A percentile compares a stretch with the other conserved stretches of the same genome.
phyloP scores from a whole-genome alignment of 2,113 vertebrate genomes.

The Malurus elegans region DNA sequence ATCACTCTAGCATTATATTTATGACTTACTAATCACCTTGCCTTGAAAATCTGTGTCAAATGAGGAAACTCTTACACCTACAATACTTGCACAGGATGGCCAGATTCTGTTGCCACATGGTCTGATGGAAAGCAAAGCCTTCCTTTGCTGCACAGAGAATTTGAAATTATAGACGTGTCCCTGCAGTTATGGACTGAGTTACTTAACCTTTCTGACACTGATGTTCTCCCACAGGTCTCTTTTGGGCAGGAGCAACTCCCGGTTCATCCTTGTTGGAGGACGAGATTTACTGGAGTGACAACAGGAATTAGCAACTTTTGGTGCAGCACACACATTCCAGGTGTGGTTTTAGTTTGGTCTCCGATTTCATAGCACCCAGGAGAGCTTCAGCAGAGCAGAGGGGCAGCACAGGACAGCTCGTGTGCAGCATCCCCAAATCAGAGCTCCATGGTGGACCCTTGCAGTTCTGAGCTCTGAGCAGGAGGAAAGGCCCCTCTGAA shows the following conservation, averaged over 20 bases:
- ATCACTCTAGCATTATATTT: slow-evolving; percentile 31
- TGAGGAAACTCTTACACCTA: not conserved
- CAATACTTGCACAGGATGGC: not conserved
- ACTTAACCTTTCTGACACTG: slow-evolving; percentile 40
- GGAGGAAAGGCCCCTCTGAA: not conserved
- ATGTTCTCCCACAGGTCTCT: slow-evolving; percentile 2
- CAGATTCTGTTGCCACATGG: not conserved
- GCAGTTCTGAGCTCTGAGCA: not conserved
- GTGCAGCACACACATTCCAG: not conserved
- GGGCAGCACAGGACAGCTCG: not conserved
- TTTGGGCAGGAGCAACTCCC: not conserved
- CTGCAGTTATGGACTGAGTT: slow-evolving; percentile 42
- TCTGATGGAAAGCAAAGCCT: not conserved
- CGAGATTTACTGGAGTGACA: not conserved
- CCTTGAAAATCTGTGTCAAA: slow-evolving; percentile 1
- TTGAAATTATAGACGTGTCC: slow-evolving; percentile 18
- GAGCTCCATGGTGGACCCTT: fast-evolving
- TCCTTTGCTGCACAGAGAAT: not conserved
- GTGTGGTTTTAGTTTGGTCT: not conserved
- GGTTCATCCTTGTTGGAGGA: not conserved
- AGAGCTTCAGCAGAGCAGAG: not conserved
- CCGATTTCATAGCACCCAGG: not conserved
- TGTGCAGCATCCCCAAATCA: not conserved
- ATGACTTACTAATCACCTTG: slow-evolving; percentile 47
- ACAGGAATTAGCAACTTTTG: not conserved